phyloP scores from a whole-genome alignment of 2,113 vertebrate species.

The Pogona vitticeps region DNA sequence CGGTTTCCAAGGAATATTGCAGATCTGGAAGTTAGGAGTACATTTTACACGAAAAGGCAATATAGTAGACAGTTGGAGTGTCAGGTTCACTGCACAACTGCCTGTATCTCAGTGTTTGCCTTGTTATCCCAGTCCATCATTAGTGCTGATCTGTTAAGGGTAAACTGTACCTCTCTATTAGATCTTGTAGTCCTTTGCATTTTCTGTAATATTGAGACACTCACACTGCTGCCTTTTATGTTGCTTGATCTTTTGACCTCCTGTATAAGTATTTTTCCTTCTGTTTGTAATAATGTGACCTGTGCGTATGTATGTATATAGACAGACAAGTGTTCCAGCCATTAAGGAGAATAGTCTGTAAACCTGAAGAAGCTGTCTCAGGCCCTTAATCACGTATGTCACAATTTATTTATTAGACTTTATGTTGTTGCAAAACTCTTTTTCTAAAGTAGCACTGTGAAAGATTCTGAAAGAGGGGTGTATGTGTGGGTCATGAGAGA shows the following conservation, averaged over 20 bases:
- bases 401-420: not conserved
- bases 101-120: not conserved
- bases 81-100: not conserved
- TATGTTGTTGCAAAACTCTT: not conserved
- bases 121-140: not conserved
- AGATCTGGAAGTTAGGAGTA: too few species aligned
- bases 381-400: not conserved
- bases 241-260: not conserved
- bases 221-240: not conserved
- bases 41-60: not conserved
- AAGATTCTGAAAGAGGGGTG: not conserved
- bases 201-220: not conserved
- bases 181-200: not conserved
- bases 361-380: not conserved
- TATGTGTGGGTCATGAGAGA: not conserved
- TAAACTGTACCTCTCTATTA: not conserved
- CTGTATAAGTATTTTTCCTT: not conserved
- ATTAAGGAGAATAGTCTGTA: not conserved
- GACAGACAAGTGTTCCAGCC: not conserved
- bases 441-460: not conserved
- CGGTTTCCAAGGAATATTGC: too few species aligned
- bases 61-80: not conserved
- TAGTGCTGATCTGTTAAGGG: not conserved
- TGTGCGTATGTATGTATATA: not conserved
- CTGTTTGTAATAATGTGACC: not conserved